Evolutionary conservation across 2,113 vertebrate genomes (phyloP).

Genomic region (Opisthocomus hoazin): DNA sequence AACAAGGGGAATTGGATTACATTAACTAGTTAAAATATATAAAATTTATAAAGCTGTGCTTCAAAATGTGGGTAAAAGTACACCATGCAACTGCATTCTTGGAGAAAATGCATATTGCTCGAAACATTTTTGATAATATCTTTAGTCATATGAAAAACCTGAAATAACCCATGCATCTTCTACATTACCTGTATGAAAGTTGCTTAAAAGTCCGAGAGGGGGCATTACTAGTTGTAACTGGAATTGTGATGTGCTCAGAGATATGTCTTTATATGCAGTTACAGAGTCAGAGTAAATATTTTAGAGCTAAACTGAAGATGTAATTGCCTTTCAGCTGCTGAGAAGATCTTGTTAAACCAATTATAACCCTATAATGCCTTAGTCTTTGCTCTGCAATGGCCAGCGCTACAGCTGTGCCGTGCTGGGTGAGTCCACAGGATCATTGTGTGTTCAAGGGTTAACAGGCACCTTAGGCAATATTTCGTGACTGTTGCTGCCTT

Average conservation of each 20-base stretch:
- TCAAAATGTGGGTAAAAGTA: neutral
- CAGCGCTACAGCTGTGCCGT: neutral
- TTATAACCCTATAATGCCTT: neutral
- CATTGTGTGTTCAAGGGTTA: neutral
- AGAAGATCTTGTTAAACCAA: conserved; percentile 23
- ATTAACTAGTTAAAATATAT: neutral
- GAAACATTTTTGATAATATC: neutral
- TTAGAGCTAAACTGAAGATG: conserved; percentile 14
- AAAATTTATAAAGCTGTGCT: neutral
- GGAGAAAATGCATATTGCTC: neutral
- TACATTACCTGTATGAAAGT: neutral
- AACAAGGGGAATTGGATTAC: neutral
- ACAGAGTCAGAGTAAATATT: conserved; percentile 40
- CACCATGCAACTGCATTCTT: neutral
- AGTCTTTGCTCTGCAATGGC: neutral
- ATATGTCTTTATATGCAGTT: neutral
- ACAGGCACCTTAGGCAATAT: neutral
- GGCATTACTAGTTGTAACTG: neutral
- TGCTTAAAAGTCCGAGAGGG: neutral
- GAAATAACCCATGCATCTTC: neutral
- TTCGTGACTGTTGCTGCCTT: neutral
- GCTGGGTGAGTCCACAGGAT: neutral
- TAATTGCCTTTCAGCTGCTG: conserved; percentile 50
- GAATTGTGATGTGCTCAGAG: neutral
- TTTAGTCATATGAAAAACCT: neutral